These are phyloP conservation scores for Rattus rattus DNA, from an alignment of 2,113 vertebrate genomes.

Conservation along the genomic window DNA sequence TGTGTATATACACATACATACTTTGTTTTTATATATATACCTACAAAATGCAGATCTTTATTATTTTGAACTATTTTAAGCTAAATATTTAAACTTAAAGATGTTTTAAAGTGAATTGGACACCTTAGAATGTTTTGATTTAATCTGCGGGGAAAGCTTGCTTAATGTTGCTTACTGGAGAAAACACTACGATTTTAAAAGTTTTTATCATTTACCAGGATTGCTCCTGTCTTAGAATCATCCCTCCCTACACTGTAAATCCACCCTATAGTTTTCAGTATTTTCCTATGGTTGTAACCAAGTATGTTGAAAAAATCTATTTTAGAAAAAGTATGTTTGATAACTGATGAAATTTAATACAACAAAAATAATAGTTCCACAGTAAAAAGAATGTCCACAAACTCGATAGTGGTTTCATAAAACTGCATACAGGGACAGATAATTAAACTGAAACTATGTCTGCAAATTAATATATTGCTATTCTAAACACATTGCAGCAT, in stretches of 20 bases:
- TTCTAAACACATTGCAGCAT: background rate
- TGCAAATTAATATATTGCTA: conserved; percentile 48
- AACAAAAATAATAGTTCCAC: background rate
- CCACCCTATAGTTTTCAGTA: background rate
- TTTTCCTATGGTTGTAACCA: background rate
- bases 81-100: conserved; percentile 49
- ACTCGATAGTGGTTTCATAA: conserved; percentile 33
- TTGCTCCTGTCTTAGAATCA: background rate
- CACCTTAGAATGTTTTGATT: conserved; percentile 47
- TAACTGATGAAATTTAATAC: background rate
- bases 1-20: no score
- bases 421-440: background rate
- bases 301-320: conserved; percentile 28
- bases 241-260: background rate
- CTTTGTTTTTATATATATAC: background rate
- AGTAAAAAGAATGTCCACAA: background rate
- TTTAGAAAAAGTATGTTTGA: background rate
- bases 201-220: background rate
- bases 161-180: background rate
- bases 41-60: background rate
- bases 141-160: conserved; percentile 10
- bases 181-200: conserved; percentile 10
- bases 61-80: conserved; percentile 28
- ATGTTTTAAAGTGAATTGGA: conserved; percentile 34
- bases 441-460: conserved; percentile 1